These are phyloP conservation scores for Blastomussa wellsi DNA, from an alignment of 92 coral and sea anemone genomes.

Conservation along the genomic window DNA sequence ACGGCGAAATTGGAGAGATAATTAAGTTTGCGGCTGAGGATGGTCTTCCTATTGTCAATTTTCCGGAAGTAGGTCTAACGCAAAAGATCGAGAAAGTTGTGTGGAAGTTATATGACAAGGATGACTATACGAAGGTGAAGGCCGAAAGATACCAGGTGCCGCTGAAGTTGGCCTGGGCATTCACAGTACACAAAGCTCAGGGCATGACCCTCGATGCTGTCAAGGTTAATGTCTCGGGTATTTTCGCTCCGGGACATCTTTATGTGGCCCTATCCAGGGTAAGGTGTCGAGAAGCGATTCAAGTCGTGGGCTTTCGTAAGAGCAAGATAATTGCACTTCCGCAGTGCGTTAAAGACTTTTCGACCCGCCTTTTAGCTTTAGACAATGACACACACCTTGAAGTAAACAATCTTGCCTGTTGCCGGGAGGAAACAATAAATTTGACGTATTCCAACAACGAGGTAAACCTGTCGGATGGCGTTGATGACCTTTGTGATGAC, in stretches of 20 bases:
- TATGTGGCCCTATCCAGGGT: constrained; percentile 58
- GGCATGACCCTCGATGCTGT: too few relatives aligned
- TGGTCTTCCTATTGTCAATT: not conserved
- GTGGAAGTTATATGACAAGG: not conserved
- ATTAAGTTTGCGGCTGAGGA: not conserved
- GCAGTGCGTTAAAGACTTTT: not conserved
- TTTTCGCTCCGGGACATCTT: constrained; percentile 49
- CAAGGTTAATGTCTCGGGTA: not conserved
- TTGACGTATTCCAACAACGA: not conserved
- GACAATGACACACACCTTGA: too few relatives aligned
- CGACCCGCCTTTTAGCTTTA: not conserved
- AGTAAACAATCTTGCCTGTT: too few relatives aligned
- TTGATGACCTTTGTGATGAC: too few relatives aligned
- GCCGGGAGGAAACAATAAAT: too few relatives aligned
- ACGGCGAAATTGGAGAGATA: not conserved
- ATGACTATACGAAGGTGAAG: not conserved
- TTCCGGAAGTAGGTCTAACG: not conserved
- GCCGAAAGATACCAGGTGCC: too few relatives aligned
- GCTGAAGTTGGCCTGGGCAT: too few relatives aligned
- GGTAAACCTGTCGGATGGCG: too few relatives aligned
- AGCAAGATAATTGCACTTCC: not conserved
- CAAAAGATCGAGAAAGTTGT: not conserved
- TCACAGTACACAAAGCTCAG: too few relatives aligned
- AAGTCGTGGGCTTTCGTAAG: not conserved
- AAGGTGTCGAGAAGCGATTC: not conserved